phyloP scores from a whole-genome alignment of 2,888 invertebrate species.

The Cerastis leucographa region DNA sequence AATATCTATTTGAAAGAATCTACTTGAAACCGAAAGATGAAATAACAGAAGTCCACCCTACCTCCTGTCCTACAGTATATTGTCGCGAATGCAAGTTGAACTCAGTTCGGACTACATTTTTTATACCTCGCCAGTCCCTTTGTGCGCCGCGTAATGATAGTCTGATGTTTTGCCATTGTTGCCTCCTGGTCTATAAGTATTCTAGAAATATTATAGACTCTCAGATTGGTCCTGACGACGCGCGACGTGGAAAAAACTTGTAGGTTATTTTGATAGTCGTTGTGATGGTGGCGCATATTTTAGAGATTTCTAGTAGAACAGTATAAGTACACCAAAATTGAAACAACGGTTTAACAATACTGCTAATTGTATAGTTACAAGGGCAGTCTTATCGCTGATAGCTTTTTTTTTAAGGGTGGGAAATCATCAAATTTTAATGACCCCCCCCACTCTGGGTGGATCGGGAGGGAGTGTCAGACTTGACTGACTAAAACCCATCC shows the following conservation, averaged over 20 bases:
- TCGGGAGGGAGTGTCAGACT: too few relatives aligned
- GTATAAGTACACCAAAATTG: too few relatives aligned
- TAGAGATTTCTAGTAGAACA: not conserved
- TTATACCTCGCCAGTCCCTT: slow-evolving; percentile 61
- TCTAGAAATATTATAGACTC: slow-evolving; percentile 18
- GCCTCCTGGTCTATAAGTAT: not conserved
- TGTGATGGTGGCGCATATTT: not conserved
- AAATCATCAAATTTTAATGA: too few relatives aligned
- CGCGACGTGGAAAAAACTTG: not conserved
- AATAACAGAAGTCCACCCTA: accelerated
- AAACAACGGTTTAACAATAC: too few relatives aligned
- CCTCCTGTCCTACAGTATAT: slow-evolving; percentile 56
- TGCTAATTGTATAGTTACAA: too few relatives aligned
- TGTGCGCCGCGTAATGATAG: slow-evolving; percentile 63
- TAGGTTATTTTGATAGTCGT: not conserved
- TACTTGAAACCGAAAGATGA: not conserved
- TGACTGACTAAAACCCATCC: too few relatives aligned
- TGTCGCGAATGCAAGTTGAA: slow-evolving; percentile 65
- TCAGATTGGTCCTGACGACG: slow-evolving; percentile 16
- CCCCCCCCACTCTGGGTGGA: too few relatives aligned
- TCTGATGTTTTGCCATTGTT: slow-evolving; percentile 56
- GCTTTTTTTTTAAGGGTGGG: too few relatives aligned
- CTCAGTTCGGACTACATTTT: slow-evolving; percentile 57
- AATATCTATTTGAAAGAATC: not conserved
- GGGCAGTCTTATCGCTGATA: too few relatives aligned